Evolutionary conservation across 2,888 invertebrate species (phyloP), one percentile per base, ranked within the genome.

Genomic region (Marasmarcha lunaedactyla): DNA sequence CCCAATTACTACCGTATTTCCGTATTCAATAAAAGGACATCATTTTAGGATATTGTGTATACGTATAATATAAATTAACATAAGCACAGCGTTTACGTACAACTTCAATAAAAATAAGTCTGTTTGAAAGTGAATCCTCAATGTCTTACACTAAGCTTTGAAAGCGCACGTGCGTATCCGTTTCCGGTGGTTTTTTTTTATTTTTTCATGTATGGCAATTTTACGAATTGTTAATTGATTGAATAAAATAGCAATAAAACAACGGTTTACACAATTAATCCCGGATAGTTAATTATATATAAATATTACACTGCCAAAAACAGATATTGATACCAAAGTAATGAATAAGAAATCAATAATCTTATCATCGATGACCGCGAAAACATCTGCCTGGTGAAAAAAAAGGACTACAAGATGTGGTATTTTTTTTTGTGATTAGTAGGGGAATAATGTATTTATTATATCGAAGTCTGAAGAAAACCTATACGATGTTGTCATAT

Each of bases 81-180:
- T n/a, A n/a, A n/a, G n/a, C n/a, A n/a, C n/a, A n/a, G n/a, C n/a
- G n/a, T n/a, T n/a, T n/a, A n/a, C n/a, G n/a, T n/a, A n/a, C n/a
- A n/a, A n/a, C n/a, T n/a, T n/a, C n/a, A n/a, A n/a, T n/a, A n/a
- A n/a, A n/a, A n/a, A n/a, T n/a, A n/a, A n/a, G n/a, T n/a, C n/a
- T n/a, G n/a, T n/a, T 25, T 25, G 25, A 30, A 30, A 30, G 30
- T 30, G 30, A 30, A 30, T 34, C 34, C 13, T 2, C 34, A 2
- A 14, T 5, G 3, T 30, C 11, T 7, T 7, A 30, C 2, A 30
- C 14, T 34, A 14, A 7, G 25, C n/a, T 30, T 7, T 30, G 30
- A 9, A 30, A n/a, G 30, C 50, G 49, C 52, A 50, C 52, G 50
- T 51, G 55, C 49, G 47, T 45, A 51, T 51, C 54, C 50, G 48